Percentiles rank a stretch among this genome's conserved stretches.
These are phyloP conservation scores for Pogonophryne albipinna DNA, from an alignment of 2,797 vertebrate genomes.

Conservation along the genomic window DNA sequence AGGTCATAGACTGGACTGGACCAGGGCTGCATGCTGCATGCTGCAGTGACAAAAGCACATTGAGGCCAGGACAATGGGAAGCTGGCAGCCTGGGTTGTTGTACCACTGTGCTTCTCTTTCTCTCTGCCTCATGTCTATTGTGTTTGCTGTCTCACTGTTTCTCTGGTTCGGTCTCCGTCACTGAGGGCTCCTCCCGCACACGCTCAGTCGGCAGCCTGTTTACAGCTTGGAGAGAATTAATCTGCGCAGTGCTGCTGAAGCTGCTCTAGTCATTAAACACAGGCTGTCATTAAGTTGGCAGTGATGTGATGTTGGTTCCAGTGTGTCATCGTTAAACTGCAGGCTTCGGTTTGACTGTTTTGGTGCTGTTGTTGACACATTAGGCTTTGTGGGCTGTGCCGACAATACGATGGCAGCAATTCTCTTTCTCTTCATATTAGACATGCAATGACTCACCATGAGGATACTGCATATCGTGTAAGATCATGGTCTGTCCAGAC, in stretches of 20 bases:
- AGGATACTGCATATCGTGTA: background rate
- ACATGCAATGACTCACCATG: slow-evolving; percentile 24
- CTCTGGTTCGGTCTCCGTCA: slow-evolving; percentile 18
- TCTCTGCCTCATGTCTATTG: slow-evolving; percentile 53
- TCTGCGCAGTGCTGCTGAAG: slow-evolving; percentile 16
- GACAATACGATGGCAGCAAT: slow-evolving; percentile 37
- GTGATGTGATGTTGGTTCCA: slow-evolving; percentile 48
- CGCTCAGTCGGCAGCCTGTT: slow-evolving; percentile 35
- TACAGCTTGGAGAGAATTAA: slow-evolving; percentile 23
- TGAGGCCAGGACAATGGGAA: slow-evolving; percentile 77
- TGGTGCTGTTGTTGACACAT: slow-evolving; percentile 23
- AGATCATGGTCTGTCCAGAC: background rate
- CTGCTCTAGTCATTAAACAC: slow-evolving; percentile 53
- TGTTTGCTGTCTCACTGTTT: slow-evolving; percentile 46
- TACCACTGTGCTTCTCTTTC: slow-evolving; percentile 46
- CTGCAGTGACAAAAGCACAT: slow-evolving; percentile 79
- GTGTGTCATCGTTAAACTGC: slow-evolving; percentile 34
- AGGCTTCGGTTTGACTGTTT: slow-evolving; percentile 33
- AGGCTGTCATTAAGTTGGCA: slow-evolving; percentile 36
- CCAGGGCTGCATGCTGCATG: slow-evolving; percentile 55
- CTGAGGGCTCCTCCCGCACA: slow-evolving; percentile 6
- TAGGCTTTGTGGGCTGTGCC: slow-evolving; percentile 20
- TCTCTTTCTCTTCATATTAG: slow-evolving; percentile 22
- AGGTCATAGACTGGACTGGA: slow-evolving; percentile 72
- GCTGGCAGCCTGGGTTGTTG: slow-evolving; percentile 62